Conservation (phyloP, 2,113 vertebrate genomes). For the Lynx canadensis region DNA sequence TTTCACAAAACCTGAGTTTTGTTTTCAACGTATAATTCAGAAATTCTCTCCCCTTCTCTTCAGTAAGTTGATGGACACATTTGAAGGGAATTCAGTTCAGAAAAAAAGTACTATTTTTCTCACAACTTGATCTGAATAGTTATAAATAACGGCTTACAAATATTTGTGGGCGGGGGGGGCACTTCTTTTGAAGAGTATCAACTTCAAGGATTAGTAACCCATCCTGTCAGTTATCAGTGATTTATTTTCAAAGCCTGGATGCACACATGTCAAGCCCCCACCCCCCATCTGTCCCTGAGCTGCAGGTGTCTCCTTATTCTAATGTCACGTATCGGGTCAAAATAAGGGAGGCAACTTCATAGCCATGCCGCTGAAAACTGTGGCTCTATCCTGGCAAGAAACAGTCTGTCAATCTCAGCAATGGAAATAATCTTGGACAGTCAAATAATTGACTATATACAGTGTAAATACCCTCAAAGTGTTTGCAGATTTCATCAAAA, state of each 20-base stretch:
- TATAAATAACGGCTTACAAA: slow-evolving; percentile 9
- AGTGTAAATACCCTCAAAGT: slow-evolving; percentile 74
- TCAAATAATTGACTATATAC: slow-evolving; percentile 66
- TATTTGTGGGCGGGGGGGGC: background rate
- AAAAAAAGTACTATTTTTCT: background rate
- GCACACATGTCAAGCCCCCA: background rate
- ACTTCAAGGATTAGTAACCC: background rate
- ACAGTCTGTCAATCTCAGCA: slow-evolving; percentile 52
- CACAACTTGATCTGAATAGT: background rate
- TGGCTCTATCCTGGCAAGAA: background rate
- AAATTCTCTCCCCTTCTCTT: background rate
- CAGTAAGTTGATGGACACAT: background rate
- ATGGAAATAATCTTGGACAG: slow-evolving; percentile 58
- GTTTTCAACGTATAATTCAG: background rate
- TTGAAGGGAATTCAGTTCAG: background rate
- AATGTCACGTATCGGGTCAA: background rate
- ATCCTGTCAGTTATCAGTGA: background rate
- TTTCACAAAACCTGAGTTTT: background rate
- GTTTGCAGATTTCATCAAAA: slow-evolving; percentile 82
- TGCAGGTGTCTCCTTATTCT: background rate
- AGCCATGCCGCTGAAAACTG: background rate
- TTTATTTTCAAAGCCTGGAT: background rate
- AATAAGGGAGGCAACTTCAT: background rate
- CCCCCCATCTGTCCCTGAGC: background rate
- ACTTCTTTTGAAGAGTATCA: background rate